phyloP scores from a whole-genome alignment of 2,888 invertebrate species.

The Antheraea yamamai region DNA sequence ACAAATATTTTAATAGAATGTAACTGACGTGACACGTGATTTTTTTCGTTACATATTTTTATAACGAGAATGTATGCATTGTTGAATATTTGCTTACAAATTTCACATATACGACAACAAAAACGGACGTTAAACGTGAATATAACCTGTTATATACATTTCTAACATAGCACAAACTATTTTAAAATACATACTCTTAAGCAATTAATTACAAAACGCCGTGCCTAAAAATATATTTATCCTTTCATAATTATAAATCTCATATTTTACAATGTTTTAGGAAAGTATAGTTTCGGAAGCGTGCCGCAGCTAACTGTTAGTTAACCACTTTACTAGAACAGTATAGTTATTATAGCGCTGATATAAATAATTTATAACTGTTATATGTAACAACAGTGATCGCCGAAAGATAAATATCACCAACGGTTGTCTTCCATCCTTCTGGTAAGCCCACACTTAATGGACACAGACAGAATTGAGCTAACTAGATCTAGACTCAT shows the following conservation, averaged over 20 bases:
- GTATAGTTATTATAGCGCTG: not conserved
- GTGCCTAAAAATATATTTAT: slow-evolving; percentile 1
- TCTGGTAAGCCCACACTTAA: too few relatives aligned
- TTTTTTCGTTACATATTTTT: not conserved
- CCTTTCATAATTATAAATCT: not conserved
- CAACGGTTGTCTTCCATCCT: not conserved
- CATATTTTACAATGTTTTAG: not conserved
- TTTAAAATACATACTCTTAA: not conserved
- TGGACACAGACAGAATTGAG: too few relatives aligned
- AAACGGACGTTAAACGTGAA: not conserved
- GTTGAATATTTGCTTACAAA: not conserved
- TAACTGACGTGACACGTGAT: not conserved
- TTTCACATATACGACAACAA: not conserved
- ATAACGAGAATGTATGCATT: not conserved
- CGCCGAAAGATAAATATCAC: not conserved
- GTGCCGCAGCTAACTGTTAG: not conserved
- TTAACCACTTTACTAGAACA: not conserved
- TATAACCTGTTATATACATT: not conserved
- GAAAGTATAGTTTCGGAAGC: not conserved
- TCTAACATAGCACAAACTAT: not conserved
- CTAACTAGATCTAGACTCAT: too few relatives aligned
- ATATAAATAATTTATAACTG: not conserved
- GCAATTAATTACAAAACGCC: not conserved
- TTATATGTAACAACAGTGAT: not conserved
- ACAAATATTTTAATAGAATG: not conserved